Conservation (phyloP, 2,888 invertebrate species). For the Hemithea aestivaria region DNA sequence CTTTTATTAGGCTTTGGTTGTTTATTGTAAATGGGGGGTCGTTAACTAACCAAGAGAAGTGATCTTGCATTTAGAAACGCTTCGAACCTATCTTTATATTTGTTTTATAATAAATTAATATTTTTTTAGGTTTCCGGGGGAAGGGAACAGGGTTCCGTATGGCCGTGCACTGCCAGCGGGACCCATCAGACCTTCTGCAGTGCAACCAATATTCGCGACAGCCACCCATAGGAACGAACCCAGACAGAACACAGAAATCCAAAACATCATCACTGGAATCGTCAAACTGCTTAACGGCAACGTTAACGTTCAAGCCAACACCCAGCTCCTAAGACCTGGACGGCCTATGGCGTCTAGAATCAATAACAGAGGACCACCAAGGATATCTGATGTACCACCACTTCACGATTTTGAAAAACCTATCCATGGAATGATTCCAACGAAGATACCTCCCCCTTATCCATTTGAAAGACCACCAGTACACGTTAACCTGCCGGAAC, state of each 20-base stretch:
- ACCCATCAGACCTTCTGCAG: conserved; percentile 81
- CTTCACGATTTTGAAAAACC: conserved; percentile 82
- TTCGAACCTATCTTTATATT: too few relatives aligned
- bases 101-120: too few relatives aligned
- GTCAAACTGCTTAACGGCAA: conserved; percentile 93
- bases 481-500: conserved; percentile 85
- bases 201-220: conserved; percentile 77
- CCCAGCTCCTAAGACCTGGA: conserved; percentile 80
- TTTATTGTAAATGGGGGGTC: too few relatives aligned
- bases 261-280: conserved; percentile 93
- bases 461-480: conserved; percentile 86
- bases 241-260: conserved; percentile 83
- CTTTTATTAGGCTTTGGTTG: too few relatives aligned
- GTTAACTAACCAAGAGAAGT: too few relatives aligned
- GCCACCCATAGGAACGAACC: conserved; percentile 66
- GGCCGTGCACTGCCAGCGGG: conserved; percentile 83
- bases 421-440: conserved; percentile 64
- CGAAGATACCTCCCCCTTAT: conserved; percentile 82
- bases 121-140: conserved; percentile 87
- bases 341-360: conserved; percentile 88
- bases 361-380: conserved; percentile 93
- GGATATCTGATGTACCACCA: conserved; percentile 87
- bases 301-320: conserved; percentile 90
- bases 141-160: conserved; percentile 87
- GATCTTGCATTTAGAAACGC: too few relatives aligned